Base-by-base conservation (phyloP, 30 jellyfish, hydroid and myxozoan species). In the Aurelia sp. region DNA sequence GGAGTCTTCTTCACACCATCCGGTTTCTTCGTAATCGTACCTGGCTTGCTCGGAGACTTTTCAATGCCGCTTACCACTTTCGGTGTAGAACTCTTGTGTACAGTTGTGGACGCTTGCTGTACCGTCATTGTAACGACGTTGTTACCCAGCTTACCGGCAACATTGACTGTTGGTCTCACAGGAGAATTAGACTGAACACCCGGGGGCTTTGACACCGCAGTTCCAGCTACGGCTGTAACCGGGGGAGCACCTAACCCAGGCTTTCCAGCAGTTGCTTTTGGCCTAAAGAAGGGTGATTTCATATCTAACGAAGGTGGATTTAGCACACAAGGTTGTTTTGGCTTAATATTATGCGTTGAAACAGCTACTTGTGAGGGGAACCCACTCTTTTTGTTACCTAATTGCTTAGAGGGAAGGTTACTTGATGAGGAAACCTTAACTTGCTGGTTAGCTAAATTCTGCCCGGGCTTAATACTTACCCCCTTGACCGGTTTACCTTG, bases 221-320 rank as follows among this genome's bases (percentile, higher is more conserved):
- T 59, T 59, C 69, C 69, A 4, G 69, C 33, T 21, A 59, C 69
- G 33, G 69, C 24, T 18, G 33, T 21, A 59, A 59, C 69, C 8
- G 69, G 69, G 33, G 69, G 11, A 59, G 33, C 33, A 59, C 69
- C 27, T 21, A 59, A n/a, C 69, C 69, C 69, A 59, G 69, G 69
- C 10, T 59, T 59, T 21, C 69, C 69, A 4, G 60, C 16, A 21
- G 89, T 5, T 18, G 72, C 3, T 53, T 84, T 84, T 1, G 93
- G 82, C 82, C 66, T 84, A 50, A 47, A 84, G 53, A 84, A 84
- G 24, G 93, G 93, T 20, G 93, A 84, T 64, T 84, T 84, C 93
- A 84, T 84, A 72, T 84, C 93, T 18, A 84, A 74, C 13, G 93
- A 84, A 9, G 93, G 93, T 8, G 82, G 93, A 76, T 84, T 84